phyloP scores from a whole-genome alignment of 2,888 invertebrate genomes.

The Erebia ligea region DNA sequence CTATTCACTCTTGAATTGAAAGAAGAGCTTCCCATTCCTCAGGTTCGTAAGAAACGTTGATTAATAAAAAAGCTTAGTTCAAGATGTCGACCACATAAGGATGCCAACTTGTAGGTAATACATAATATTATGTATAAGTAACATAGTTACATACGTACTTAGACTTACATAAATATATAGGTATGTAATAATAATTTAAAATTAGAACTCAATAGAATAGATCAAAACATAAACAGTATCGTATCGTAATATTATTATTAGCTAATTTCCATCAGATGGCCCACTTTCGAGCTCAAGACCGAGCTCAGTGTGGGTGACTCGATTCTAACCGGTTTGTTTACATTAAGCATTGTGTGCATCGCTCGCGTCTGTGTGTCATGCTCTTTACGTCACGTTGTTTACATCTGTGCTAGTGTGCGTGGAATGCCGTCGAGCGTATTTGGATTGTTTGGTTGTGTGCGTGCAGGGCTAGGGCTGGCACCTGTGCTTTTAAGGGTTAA shows the following conservation, averaged over 20 bases:
- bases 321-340: slow-evolving; percentile 76
- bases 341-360: slow-evolving; percentile 69
- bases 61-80: too few species aligned
- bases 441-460: slow-evolving; percentile 49
- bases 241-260: slow-evolving; percentile 42
- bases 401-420: slow-evolving; percentile 57
- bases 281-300: slow-evolving; percentile 60
- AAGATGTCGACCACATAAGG: too few species aligned
- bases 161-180: too few species aligned
- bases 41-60: too few species aligned
- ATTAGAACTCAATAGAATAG: slow-evolving; percentile 25
- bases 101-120: too few species aligned
- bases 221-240: slow-evolving; percentile 42
- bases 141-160: too few species aligned
- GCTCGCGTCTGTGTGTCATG: slow-evolving; percentile 64
- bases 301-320: slow-evolving; percentile 49
- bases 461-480: slow-evolving; percentile 22
- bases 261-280: slow-evolving; percentile 58
- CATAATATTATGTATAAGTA: too few species aligned
- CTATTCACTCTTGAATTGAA: too few species aligned
- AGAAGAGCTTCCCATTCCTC: too few species aligned
- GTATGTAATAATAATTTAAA: slow-evolving; percentile 1
- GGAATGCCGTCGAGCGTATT: slow-evolving; percentile 35
- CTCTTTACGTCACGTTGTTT: slow-evolving; percentile 78
- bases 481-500: background rate